Evolutionary conservation across 2,113 vertebrate species (phyloP).

Genomic region (Mustela lutreola): DNA sequence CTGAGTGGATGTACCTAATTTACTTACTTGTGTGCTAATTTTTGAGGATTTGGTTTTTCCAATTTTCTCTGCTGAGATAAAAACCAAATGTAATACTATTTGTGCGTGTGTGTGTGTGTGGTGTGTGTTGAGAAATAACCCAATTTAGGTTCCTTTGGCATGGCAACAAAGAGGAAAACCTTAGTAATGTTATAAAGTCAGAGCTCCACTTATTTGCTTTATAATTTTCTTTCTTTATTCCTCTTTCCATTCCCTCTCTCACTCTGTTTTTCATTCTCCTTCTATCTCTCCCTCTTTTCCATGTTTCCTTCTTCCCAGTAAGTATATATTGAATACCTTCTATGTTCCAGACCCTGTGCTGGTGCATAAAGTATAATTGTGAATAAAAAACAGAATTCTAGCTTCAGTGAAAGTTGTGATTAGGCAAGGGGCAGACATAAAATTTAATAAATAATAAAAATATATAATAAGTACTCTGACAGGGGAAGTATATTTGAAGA

Average conservation of each 20-base stretch:
- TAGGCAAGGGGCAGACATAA: neutral
- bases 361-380: neutral
- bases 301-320: neutral
- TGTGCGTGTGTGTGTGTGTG: neutral
- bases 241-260: neutral
- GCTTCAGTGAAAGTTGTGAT: neutral
- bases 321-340: neutral
- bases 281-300: neutral
- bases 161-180: neutral
- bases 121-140: constrained; percentile 4
- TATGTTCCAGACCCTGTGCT: neutral
- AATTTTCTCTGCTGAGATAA: constrained; percentile 67
- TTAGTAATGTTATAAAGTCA: constrained; percentile 38
- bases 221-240: neutral
- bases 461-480: neutral
- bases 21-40: constrained; percentile 63
- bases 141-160: constrained; percentile 11
- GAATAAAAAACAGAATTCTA: neutral
- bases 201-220: neutral
- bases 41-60: constrained; percentile 66
- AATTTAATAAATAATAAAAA: neutral
- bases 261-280: neutral
- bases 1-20: constrained; percentile 49
- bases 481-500: neutral
- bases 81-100: constrained; percentile 44